Evolutionary conservation across 2,797 vertebrate genomes (phyloP).

Genomic region (Girardinus metallicus): DNA sequence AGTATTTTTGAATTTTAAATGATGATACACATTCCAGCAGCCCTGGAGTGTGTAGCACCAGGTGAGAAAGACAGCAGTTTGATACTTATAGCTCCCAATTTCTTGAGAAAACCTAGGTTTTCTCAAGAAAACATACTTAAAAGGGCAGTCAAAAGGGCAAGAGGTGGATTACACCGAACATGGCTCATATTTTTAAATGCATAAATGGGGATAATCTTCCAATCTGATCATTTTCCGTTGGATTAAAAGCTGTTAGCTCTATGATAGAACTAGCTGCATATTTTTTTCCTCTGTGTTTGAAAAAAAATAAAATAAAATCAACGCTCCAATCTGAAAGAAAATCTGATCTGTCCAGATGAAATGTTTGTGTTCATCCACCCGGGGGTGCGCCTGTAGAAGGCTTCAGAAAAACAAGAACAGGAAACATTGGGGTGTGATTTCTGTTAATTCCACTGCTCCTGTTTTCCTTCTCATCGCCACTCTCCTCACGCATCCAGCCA

Average conservation of each 20-base stretch:
- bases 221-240: neutral
- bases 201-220: neutral
- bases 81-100: neutral
- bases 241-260: neutral
- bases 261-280: neutral
- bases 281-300: neutral
- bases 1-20: too few relatives aligned
- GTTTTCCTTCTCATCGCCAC: slow-evolving; percentile 30
- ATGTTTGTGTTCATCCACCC: slow-evolving; percentile 7
- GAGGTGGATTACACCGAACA: neutral
- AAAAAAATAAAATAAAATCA: neutral
- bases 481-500: slow-evolving; percentile 44
- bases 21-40: neutral
- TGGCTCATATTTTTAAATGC: neutral
- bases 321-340: neutral
- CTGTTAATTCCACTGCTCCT: slow-evolving; percentile 43
- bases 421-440: slow-evolving; percentile 16
- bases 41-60: neutral
- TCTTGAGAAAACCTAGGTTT: neutral
- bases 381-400: slow-evolving; percentile 12
- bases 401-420: slow-evolving; percentile 24
- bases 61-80: neutral
- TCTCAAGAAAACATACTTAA: neutral
- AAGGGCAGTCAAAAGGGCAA: neutral
- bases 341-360: neutral